Base-by-base conservation (phyloP, 1,140 invertebrate species). In the Cataglyphis hispanica region DNA sequence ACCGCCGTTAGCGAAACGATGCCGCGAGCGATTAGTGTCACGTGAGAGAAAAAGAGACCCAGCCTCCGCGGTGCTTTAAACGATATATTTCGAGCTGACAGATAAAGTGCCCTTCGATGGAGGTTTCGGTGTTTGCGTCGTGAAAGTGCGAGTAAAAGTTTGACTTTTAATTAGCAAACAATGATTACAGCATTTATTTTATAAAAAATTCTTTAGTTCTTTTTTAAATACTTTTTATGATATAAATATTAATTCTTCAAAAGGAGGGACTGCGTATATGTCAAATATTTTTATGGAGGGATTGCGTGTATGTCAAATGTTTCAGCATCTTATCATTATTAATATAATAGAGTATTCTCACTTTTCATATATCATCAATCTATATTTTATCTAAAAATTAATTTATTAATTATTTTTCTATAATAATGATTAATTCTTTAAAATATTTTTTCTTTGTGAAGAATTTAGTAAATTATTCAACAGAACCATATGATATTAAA, bases 11-110 rank as follows among this genome's bases (percentile, higher is more conserved):
- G 56, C 34, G 78, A 84, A 91, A 91, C 86, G 87, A 87, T 43
- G 61, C 77, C 85, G 31, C 76, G 53, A 64, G 58, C 85, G 87
- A 92, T 92, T 91, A 91, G 76, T 72, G 84, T 90, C 75, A 67
- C 56, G 56, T 27, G 77, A 50, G 27, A 75, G 53, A 81, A 84
- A 84, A 84, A 75, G 67, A 84, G 60, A 86, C 22, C 43, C 37
- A 19, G 27, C 43, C 78, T 72, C 34, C 27, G 4, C 37, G 34
- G 7, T 72, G 25, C 34, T 50, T 40, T 72, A 81, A 81, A 60
- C 53, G 37, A 83, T 83, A 83, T 60, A 83, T 83, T 27, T 74
- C 37, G 25, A 19, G 50, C 3, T 25, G 27, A 40, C 53, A 27
- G n/a, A 60, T 83, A 74, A 83, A 72, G 53, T 46, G 43, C 19